Conservation (phyloP, 2,888 invertebrate species). For the Hirtodrosophila trivittata region DNA sequence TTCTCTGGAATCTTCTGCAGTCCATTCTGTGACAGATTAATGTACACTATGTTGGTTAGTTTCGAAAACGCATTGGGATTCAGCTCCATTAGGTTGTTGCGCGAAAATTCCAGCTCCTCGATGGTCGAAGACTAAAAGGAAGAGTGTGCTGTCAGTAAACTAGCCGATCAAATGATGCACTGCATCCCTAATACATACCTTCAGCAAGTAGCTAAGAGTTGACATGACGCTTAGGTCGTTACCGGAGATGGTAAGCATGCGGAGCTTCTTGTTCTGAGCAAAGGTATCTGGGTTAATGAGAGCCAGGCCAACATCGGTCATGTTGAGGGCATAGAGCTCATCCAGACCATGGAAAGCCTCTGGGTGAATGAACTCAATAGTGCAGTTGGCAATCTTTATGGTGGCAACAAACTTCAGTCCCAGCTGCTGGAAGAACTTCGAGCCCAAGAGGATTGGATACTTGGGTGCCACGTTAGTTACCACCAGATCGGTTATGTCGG, state of each 20-base stretch:
- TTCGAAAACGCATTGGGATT: conserved; percentile 87
- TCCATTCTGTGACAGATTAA: conserved; percentile 88
- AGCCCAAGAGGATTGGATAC: conserved; percentile 86
- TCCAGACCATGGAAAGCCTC: conserved; percentile 89
- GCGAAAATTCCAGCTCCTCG: conserved; percentile 89
- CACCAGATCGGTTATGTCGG: conserved; percentile 87
- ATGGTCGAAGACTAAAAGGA: conserved; percentile 85
- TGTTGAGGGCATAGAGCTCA: conserved; percentile 88
- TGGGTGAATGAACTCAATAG: conserved; percentile 87
- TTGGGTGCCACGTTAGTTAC: conserved; percentile 87
- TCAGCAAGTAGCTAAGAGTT: conserved; percentile 77
- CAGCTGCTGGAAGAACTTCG: conserved; percentile 86
- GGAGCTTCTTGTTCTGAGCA: conserved; percentile 87
- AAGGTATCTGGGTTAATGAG: conserved; percentile 89
- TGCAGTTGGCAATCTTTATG: conserved; percentile 88
- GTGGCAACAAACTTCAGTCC: conserved; percentile 88
- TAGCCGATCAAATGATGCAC: accelerated
- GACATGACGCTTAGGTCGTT: conserved; percentile 86
- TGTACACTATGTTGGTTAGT: conserved; percentile 87
- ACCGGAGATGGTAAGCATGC: conserved; percentile 87
- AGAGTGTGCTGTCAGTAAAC: not conserved
- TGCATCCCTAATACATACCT: conserved; percentile 54
- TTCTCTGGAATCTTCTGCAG: conserved; percentile 85
- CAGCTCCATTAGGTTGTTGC: conserved; percentile 88
- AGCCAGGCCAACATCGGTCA: conserved; percentile 88